Base-by-base conservation (phyloP, 64 coral and sea anemone genomes). In the Porites australiensis region DNA sequence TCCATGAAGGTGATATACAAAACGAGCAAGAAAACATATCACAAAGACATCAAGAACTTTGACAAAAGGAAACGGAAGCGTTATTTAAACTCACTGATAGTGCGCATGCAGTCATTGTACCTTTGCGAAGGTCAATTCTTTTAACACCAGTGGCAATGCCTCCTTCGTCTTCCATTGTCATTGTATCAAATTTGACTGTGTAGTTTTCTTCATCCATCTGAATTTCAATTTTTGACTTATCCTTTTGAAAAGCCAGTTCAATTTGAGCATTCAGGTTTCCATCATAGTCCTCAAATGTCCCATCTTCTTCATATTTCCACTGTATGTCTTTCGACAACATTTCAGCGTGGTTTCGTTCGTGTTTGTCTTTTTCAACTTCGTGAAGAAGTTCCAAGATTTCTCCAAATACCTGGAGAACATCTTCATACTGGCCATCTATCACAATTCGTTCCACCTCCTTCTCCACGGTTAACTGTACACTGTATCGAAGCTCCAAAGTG, bases 251-350 rank as follows among this genome's bases (percentile, higher is more conserved):
- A 19, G 92, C 92, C 11, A 52, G 16, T 44, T 94, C 92, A 45
- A 94, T 94, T 79, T 94, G 37, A 3, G 87, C 87, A 43, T 94
- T 94, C 8, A 89, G 22, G 2, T 50, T 8, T 4, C 51, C 55
- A 3, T 77, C 51, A 45, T 94, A 94, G 19, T 78, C 57, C 54
- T 22, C 60, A 69, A 73, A 68, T 9, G 11, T 54, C 58, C n/a
- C 48, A 13, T 13, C 3, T 14, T 45, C n/a, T 58, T 83, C n/a
- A 14, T 84, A 89, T 21, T 61, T 67, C 93, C 93, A 94, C 46
- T 94, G 77, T 1, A 94, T 72, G 8, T 94, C 87, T 52, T 89
- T 83, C 12, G 87, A 79, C 53, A 94, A 5, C 48, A 89, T 61
- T 51, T 94, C 87, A 58, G 78, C 87, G 65, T 57, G 64, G n/a